These are phyloP conservation scores for Drosophila pseudotalamancana DNA, from an alignment of 2,888 invertebrate species.

Conservation along the genomic window DNA sequence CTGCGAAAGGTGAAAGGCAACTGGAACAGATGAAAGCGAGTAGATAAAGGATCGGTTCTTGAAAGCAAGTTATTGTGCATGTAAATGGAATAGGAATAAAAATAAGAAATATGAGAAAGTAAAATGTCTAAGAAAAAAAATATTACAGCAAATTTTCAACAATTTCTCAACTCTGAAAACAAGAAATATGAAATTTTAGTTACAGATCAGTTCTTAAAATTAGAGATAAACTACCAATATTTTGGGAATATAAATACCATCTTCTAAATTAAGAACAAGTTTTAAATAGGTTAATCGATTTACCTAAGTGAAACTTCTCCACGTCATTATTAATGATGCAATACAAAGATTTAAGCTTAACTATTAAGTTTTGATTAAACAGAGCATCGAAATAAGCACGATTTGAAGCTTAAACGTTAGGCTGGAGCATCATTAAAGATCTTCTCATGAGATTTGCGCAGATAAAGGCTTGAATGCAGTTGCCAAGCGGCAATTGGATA, in stretches of 20 bases:
- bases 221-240: too few species aligned
- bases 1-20: constrained; percentile 37
- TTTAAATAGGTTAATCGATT: too few species aligned
- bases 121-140: too few species aligned
- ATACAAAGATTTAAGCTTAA: constrained; percentile 8
- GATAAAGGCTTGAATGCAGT: constrained; percentile 6
- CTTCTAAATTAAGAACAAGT: too few species aligned
- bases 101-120: background rate
- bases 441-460: background rate
- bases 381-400: constrained; percentile 5
- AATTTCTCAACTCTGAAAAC: too few species aligned
- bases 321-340: background rate
- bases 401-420: background rate
- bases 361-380: constrained; percentile 4
- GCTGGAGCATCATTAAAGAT: background rate
- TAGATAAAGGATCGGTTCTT: constrained; percentile 35
- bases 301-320: background rate
- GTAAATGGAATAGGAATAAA: background rate
- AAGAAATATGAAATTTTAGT: too few species aligned
- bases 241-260: too few species aligned
- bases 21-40: constrained; percentile 43
- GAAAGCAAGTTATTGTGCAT: constrained; percentile 33
- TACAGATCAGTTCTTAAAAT: too few species aligned
- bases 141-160: too few species aligned
- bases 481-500: constrained; percentile 22